Percentiles rank a stretch among this genome's conserved stretches.
Conservation (phyloP, 2,888 invertebrate genomes). For the Prenolepis imparis region DNA sequence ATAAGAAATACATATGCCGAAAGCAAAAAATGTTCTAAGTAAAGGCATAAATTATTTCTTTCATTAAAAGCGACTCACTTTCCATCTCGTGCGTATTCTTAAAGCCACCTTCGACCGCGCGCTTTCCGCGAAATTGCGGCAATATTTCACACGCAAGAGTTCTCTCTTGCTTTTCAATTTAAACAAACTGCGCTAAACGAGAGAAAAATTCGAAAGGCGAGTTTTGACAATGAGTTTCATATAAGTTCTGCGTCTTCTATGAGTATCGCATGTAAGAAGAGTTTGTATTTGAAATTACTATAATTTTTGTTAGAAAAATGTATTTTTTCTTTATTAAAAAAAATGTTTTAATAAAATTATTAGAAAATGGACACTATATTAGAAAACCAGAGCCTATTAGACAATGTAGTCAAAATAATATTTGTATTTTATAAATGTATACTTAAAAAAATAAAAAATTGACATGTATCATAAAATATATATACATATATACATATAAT, state of each 20-base stretch:
- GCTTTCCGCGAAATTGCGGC: constrained; percentile 29
- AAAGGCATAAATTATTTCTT: constrained; percentile 48
- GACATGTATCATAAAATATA: no score
- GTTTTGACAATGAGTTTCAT: neutral
- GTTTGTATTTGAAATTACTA: neutral
- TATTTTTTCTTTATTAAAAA: neutral
- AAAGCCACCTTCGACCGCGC: constrained; percentile 14
- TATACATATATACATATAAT: no score
- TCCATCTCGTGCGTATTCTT: constrained; percentile 38
- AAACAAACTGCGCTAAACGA: neutral
- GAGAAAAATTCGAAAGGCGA: constrained; percentile 16
- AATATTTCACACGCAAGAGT: constrained; percentile 42
- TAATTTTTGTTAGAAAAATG: neutral
- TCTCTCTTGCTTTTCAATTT: constrained; percentile 23
- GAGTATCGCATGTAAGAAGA: neutral
- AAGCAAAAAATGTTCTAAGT: constrained; percentile 10
- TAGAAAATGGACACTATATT: no score
- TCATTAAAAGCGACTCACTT: constrained; percentile 44
- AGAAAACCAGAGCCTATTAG: no score
- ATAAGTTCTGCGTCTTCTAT: neutral
- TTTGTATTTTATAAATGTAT: no score
- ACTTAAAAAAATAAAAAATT: no score
- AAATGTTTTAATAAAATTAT: no score
- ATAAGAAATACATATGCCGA: neutral
- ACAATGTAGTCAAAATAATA: no score